Percentiles rank a stretch among this genome's conserved stretches.
These are phyloP conservation scores for Phymastichus coffea DNA, from an alignment of 1,140 invertebrate species.

Conservation along the genomic window DNA sequence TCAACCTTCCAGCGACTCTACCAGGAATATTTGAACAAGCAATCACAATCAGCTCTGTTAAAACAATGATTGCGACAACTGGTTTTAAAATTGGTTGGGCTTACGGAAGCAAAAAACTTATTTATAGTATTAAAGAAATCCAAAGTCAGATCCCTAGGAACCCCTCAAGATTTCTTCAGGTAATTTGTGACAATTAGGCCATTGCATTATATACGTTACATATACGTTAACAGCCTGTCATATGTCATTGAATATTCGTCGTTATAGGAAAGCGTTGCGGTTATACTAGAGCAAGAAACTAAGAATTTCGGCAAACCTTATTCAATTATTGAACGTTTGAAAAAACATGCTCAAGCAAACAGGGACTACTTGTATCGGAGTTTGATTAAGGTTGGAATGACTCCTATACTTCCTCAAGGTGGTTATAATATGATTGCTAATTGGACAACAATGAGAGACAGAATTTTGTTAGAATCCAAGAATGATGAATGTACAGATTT, in stretches of 20 bases:
- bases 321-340: slow-evolving; percentile 82
- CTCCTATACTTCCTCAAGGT: slow-evolving; percentile 91
- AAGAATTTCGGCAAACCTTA: slow-evolving; percentile 68
- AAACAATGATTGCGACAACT: slow-evolving; percentile 96
- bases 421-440: slow-evolving; percentile 97
- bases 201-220: neutral
- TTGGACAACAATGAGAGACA: slow-evolving; percentile 70
- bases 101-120: slow-evolving; percentile 78
- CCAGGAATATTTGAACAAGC: slow-evolving; percentile 98
- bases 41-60: slow-evolving; percentile 94
- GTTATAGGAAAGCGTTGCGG: slow-evolving; percentile 83
- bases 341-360: slow-evolving; percentile 81
- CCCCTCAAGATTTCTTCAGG: slow-evolving; percentile 79
- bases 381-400: slow-evolving; percentile 79
- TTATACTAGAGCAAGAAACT: slow-evolving; percentile 85
- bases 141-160: slow-evolving; percentile 95
- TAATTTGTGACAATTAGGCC: slow-evolving; percentile 36
- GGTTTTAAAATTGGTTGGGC: slow-evolving; percentile 98
- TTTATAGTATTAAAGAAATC: slow-evolving; percentile 81
- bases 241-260: neutral
- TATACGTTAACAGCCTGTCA: too few relatives aligned
- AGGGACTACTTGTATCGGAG: slow-evolving; percentile 80
- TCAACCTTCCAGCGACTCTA: slow-evolving; percentile 67
- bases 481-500: slow-evolving; percentile 79
- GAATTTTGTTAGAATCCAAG: slow-evolving; percentile 67